phyloP scores from a whole-genome alignment of 2,113 vertebrate genomes.

The Oostethus manadensis region DNA sequence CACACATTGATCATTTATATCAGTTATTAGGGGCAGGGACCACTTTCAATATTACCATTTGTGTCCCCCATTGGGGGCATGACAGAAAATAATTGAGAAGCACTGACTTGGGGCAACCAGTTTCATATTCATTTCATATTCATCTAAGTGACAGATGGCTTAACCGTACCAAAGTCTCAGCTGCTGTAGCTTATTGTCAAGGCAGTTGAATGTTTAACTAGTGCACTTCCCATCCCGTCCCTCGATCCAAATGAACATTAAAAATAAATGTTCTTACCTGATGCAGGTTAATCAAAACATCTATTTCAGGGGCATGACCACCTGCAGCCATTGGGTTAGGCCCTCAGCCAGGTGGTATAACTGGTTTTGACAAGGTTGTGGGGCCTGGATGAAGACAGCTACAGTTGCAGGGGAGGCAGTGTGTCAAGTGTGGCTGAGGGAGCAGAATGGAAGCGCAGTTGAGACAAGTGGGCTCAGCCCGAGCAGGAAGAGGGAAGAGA shows the following conservation, averaged over 20 bases:
- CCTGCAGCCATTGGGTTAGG: constrained; percentile 83
- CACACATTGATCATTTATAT: too few species aligned
- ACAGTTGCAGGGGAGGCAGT: neutral
- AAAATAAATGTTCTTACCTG: constrained; percentile 69
- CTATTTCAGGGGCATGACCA: constrained; percentile 76
- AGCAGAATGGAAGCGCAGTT: constrained; percentile 1
- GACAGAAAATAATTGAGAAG: too few species aligned
- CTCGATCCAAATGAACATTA: too few species aligned
- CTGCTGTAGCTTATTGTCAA: neutral
- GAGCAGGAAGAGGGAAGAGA: constrained; percentile 4
- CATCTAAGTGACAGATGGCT: constrained; percentile 2
- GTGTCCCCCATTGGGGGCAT: too few species aligned
- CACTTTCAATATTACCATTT: too few species aligned
- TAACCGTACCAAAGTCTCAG: neutral
- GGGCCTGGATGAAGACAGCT: neutral
- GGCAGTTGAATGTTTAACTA: neutral
- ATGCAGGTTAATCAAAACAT: constrained; percentile 77
- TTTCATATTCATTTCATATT: neutral
- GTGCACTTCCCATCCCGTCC: too few species aligned
- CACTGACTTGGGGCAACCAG: too few species aligned
- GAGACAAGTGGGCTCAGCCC: neutral
- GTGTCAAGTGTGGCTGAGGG: constrained; percentile 1
- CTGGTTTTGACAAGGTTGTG: neutral
- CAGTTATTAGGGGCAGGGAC: too few species aligned
- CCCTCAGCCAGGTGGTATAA: constrained; percentile 40